A percentile compares a stretch with the other conserved stretches of the same genome.
phyloP scores from a whole-genome alignment of 2,113 vertebrate genomes.

The Sylvietta virens region DNA sequence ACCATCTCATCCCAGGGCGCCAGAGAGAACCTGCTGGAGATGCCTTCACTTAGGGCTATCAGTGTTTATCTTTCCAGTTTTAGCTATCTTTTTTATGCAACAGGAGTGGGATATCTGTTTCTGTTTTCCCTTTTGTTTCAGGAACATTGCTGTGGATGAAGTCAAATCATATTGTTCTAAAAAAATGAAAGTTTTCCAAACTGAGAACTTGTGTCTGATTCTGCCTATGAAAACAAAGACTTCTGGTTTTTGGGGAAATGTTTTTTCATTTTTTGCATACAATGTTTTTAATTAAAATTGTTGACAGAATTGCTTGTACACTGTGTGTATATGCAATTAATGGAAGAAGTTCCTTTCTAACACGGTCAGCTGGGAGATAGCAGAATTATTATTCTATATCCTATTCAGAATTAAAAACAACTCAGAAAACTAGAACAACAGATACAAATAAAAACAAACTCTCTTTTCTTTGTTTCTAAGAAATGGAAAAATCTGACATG shows the following conservation, averaged over 20 bases:
- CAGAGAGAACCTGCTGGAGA: not conserved
- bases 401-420: slow-evolving; percentile 16
- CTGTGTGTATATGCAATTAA: not conserved
- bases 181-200: not conserved
- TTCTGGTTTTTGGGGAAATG: not conserved
- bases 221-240: not conserved
- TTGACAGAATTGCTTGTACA: not conserved
- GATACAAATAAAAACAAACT: not conserved
- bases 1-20: not conserved
- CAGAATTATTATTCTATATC: slow-evolving; percentile 10
- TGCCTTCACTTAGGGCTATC: not conserved
- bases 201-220: not conserved
- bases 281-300: slow-evolving; percentile 36
- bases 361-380: slow-evolving; percentile 13
- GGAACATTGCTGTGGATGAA: not conserved
- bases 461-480: not conserved
- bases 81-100: not conserved
- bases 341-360: not conserved
- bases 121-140: not conserved
- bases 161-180: not conserved
- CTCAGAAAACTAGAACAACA: not conserved
- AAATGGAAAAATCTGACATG: not conserved
- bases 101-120: not conserved
- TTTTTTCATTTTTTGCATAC: not conserved
- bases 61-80: not conserved